Evolutionary conservation across 1,140 invertebrate species (phyloP), one percentile per base, ranked within the genome.

Genomic region (Plodia interpunctella): DNA sequence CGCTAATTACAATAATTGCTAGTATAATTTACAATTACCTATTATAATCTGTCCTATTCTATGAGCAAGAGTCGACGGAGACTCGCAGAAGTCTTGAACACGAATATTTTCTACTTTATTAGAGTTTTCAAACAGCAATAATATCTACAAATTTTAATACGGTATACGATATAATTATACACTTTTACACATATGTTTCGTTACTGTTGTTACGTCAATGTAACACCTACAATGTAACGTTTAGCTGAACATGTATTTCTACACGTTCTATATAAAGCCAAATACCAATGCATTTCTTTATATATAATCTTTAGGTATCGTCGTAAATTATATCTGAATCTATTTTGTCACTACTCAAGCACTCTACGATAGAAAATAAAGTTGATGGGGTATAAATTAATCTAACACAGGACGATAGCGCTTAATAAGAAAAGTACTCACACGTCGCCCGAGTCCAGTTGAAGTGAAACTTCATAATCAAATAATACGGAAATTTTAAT

Each of bases 231-330:
- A 67, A 68, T 73, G 70, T 83, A 79, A 21, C 60, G 59, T 63
- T 60, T 79, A 78, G 74, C 68, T 74, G 84, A 84, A 86, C 83
- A 87, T 80, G 73, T 32, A 70, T 64, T 59, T 57, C 70, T 62
- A 72, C 64, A 83, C 82, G 81, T 85, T 81, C 81, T 74, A 63
- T 79, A 83, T 88, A 88, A 88, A 88, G 86, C 86, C 86, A 85
- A 84, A 80, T 88, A 88, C 86, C 86, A 88, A 87, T 88, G 86
- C 86, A 88, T 88, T 78, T 83, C 72, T 68, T 88, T 65, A 67
- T 68, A 66, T 68, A 76, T 83, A 85, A 87, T 82, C 83, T 80
- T 60, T 69, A 60, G 35, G 53, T 69, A 59, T 62, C 49, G 32
- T 62, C 54, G 55, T 67, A 57, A 60, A 30, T 30, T 59, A 55